Percentiles rank a stretch among this genome's conserved stretches.
These are phyloP conservation scores for Caenorhabditis wallacei DNA, from an alignment of 2,888 invertebrate genomes.

Conservation along the genomic window DNA sequence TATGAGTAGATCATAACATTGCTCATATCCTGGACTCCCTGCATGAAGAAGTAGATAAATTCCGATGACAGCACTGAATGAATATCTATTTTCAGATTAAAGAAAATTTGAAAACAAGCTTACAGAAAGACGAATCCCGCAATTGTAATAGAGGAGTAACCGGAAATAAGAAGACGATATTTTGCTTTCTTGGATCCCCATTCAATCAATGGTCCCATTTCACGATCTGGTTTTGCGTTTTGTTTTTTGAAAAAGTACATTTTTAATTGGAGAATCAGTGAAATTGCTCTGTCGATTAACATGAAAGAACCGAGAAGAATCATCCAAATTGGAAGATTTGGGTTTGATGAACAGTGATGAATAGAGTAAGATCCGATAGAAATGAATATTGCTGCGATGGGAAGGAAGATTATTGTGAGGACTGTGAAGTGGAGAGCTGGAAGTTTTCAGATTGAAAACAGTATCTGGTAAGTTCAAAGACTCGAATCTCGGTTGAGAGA, in stretches of 20 bases:
- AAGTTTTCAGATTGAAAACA: not conserved
- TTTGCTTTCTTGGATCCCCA: not conserved
- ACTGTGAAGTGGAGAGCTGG: not conserved
- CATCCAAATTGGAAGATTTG: slow-evolving; percentile 18
- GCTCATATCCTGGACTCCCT: not conserved
- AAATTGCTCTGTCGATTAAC: slow-evolving; percentile 10
- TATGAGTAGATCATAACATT: slow-evolving; percentile 3
- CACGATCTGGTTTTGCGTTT: slow-evolving; percentile 2
- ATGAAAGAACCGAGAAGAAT: not conserved
- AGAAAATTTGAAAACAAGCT: not conserved
- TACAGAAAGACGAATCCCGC: not conserved
- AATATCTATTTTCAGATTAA: too few species aligned
- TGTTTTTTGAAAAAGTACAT: slow-evolving; percentile 4
- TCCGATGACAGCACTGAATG: not conserved
- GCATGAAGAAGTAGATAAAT: not conserved
- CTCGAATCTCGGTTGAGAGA: too few species aligned
- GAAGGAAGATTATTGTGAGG: not conserved
- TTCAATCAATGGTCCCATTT: not conserved
- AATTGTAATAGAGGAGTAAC: not conserved
- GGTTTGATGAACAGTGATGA: not conserved
- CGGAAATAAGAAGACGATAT: not conserved
- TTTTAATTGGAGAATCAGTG: slow-evolving; percentile 9
- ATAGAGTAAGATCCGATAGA: not conserved
- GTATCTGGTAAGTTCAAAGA: too few species aligned
- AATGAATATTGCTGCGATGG: not conserved